These are phyloP conservation scores for Dasypolia templi DNA, from an alignment of 2,888 invertebrate species.

Conservation along the genomic window DNA sequence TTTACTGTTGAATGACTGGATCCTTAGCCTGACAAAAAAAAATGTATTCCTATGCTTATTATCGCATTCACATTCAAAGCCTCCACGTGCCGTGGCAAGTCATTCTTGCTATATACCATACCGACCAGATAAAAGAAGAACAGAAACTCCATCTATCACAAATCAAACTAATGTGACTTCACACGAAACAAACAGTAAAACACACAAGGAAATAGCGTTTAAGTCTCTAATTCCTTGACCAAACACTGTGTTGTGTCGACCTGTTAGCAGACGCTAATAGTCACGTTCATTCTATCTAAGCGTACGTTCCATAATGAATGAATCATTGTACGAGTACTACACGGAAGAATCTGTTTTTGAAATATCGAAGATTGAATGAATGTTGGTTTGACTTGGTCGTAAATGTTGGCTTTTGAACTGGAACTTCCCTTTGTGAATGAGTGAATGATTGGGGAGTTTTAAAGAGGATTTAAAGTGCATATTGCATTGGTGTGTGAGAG, in stretches of 20 bases:
- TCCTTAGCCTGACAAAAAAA: no score
- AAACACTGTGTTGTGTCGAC: constrained; percentile 54
- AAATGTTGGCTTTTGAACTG: not conserved
- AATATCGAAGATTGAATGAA: constrained; percentile 12
- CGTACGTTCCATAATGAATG: constrained; percentile 53
- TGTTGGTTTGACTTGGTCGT: not conserved
- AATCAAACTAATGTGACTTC: constrained; percentile 37
- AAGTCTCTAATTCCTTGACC: constrained; percentile 50
- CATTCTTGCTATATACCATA: not conserved
- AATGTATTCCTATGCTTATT: not conserved
- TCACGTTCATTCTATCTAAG: constrained; percentile 63
- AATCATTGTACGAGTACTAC: constrained; percentile 45
- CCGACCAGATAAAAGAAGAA: not conserved
- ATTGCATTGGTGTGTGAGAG: no score
- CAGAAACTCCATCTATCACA: constrained; percentile 4
- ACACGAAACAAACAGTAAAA: constrained; percentile 51
- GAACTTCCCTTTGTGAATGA: not conserved
- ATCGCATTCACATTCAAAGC: not conserved
- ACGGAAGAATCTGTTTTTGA: constrained; percentile 13
- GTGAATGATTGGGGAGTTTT: not conserved
- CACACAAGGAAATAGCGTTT: constrained; percentile 46
- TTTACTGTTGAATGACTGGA: no score
- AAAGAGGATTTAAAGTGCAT: not conserved
- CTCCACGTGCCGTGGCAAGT: not conserved
- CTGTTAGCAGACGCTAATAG: constrained; percentile 61